Conservation (phyloP, 2,113 vertebrate genomes). For the Australoheros scitulus region DNA sequence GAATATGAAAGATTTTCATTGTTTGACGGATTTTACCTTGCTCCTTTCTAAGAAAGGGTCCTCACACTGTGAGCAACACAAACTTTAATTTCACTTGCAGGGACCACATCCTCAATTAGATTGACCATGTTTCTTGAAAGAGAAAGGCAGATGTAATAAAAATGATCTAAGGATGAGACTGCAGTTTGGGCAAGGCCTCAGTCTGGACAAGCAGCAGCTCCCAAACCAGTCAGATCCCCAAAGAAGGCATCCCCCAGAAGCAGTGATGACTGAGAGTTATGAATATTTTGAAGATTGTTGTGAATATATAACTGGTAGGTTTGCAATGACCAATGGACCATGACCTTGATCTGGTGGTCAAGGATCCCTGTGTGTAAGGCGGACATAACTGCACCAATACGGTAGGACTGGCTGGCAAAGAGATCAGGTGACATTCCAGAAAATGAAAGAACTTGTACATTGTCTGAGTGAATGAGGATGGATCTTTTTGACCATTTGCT, state of each 20-base stretch:
- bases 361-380: not conserved
- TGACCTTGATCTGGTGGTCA: not conserved
- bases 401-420: not conserved
- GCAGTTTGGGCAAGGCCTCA: not conserved
- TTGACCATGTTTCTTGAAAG: not conserved
- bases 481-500: not conserved
- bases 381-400: not conserved
- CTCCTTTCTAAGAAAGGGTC: no score
- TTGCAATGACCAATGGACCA: not conserved
- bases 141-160: not conserved
- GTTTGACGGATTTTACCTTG: no score
- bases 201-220: not conserved
- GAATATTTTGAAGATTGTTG: not conserved
- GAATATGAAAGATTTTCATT: no score
- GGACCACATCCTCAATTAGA: not conserved
- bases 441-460: not conserved
- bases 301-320: not conserved
- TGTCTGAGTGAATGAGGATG: not conserved
- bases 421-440: fast-evolving
- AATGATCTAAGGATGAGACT: not conserved
- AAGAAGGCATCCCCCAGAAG: no score
- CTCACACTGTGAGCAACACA: no score
- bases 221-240: no score
- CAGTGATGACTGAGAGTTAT: not conserved
- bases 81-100: not conserved